Evolutionary conservation across 2,113 vertebrate species (phyloP).

Genomic region (Cyphomyrus plagiostoma): DNA sequence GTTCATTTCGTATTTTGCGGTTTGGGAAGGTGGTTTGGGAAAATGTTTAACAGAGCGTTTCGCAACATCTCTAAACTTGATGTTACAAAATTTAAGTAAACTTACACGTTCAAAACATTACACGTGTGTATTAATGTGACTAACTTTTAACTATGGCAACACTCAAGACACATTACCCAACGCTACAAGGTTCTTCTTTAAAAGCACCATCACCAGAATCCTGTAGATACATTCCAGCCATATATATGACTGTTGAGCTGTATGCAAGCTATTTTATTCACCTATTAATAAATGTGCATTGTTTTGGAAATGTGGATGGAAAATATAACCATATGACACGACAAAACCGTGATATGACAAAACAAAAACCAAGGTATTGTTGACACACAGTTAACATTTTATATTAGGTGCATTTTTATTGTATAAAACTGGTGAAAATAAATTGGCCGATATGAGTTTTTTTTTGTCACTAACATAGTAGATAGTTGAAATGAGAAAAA

Average conservation of each 20-base stretch:
- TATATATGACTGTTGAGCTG: too few species aligned
- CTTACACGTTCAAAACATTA: not conserved
- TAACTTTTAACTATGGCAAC: not conserved
- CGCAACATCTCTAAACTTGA: not conserved
- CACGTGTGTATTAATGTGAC: not conserved
- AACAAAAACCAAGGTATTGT: not conserved
- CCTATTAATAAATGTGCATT: not conserved
- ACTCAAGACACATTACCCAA: not conserved
- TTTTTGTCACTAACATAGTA: not conserved
- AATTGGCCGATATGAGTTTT: not conserved
- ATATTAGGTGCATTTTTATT: not conserved
- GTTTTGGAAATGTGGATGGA: not conserved
- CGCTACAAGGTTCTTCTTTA: not conserved
- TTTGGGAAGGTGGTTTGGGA: not conserved
- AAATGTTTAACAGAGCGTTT: not conserved
- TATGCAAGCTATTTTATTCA: not conserved
- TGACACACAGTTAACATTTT: not conserved
- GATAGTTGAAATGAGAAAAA: too few species aligned
- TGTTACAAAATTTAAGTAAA: not conserved
- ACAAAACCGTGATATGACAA: not conserved
- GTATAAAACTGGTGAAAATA: not conserved
- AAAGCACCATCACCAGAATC: not conserved
- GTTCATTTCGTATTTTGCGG: not conserved
- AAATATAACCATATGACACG: not conserved
- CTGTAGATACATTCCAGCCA: not conserved